Base-by-base conservation (phyloP, 2,888 invertebrate genomes). In the Aspidapion aeneum region DNA sequence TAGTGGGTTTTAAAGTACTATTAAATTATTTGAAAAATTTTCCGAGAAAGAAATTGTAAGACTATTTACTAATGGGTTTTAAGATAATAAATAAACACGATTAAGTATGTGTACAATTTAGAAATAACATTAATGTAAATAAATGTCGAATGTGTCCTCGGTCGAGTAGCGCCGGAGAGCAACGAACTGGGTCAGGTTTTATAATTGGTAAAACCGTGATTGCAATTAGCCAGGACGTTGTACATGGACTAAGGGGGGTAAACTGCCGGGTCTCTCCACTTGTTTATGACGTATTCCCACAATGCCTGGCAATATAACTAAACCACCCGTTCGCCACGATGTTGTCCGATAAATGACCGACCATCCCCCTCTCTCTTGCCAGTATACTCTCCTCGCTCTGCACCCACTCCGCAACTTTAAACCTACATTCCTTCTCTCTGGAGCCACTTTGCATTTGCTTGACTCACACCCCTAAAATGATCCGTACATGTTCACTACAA, bases 381-480 rank as follows among this genome's bases (percentile, higher is more conserved):
- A 5, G 7, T n/a, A 9, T 57, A 19, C 21, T 35, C n/a, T 3
- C 57, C 2, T 35, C 57, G 9, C 57, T 35, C 21, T 9, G 21
- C 3, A 5, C 21, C 56, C 19, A 55, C 17, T 60, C 58, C 49
- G 61, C 56, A 18, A 18, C 50, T 55, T 56, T 62, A 51, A 61
- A 64, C 63, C 67, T 57, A 58, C 64, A 60, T 61, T 60, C 65
- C 35, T 35, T 62, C 21, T 60, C 57, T 21, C 62, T 66, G 64
- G 64, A 66, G 63, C 70, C 76, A 73, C 75, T 76, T 77, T 75
- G 73, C 74, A 74, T 75, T 73, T 71, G 75, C 75, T 77, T 77
- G 77, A 75, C 78, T 77, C 77, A 75, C 78, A 76, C 78, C 78
- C 78, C 77, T 73, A 74, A 78, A 79, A 78, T 77, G 78, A 79